Conservation (phyloP, 2,888 invertebrate species). For the Lasioglossum figueresi region DNA sequence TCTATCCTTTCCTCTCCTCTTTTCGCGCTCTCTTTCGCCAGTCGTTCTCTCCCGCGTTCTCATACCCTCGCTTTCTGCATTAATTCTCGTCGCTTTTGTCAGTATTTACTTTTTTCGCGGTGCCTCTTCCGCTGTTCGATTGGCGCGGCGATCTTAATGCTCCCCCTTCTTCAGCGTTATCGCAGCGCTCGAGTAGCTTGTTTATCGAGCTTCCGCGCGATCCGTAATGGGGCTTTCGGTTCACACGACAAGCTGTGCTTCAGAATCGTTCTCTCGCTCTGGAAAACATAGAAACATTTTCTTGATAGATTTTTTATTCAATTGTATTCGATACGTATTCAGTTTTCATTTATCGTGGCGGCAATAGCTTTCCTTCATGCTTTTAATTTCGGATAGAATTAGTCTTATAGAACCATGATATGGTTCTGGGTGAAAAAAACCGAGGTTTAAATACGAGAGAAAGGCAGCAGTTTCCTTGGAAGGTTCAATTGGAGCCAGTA, state of each 20-base stretch:
- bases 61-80: slow-evolving; percentile 22
- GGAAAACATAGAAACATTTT: not conserved
- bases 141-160: slow-evolving; percentile 54
- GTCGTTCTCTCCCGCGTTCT: slow-evolving; percentile 8
- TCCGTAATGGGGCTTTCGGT: slow-evolving; percentile 28
- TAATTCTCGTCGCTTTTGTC: slow-evolving; percentile 49
- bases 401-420: not conserved
- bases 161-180: slow-evolving; percentile 43
- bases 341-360: not conserved
- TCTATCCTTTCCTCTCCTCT: not conserved
- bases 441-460: not conserved
- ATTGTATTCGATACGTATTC: too few relatives aligned
- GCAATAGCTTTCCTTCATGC: too few relatives aligned
- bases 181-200: slow-evolving; percentile 34
- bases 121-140: slow-evolving; percentile 45
- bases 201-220: slow-evolving; percentile 36
- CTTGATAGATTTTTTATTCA: too few relatives aligned
- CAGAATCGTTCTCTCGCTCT: not conserved
- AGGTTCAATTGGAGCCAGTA: not conserved
- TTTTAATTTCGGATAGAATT: not conserved
- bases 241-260: slow-evolving; percentile 27
- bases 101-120: slow-evolving; percentile 47
- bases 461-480: not conserved
- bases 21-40: slow-evolving; percentile 11
- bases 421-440: not conserved